phyloP scores from a whole-genome alignment of 2,888 invertebrate species.

The Cerastis leucographa region DNA sequence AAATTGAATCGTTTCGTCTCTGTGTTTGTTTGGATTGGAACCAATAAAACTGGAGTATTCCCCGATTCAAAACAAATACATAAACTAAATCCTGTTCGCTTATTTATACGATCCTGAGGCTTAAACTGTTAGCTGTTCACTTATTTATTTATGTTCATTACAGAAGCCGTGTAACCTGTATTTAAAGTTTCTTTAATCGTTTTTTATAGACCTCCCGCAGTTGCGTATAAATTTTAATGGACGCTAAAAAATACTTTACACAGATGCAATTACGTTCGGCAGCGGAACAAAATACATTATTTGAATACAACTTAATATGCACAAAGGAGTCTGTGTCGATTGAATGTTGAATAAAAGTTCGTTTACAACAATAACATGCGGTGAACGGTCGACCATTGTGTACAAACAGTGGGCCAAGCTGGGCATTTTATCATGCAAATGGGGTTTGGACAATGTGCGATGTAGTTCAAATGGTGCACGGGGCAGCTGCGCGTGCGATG shows the following conservation, averaged over 20 bases:
- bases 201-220: conserved; percentile 62
- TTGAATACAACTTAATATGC: conserved; percentile 59
- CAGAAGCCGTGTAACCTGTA: conserved; percentile 62
- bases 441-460: conserved; percentile 38
- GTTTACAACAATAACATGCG: conserved; percentile 57
- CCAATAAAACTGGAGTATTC: conserved; percentile 52
- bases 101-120: conserved; percentile 48
- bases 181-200: conserved; percentile 53
- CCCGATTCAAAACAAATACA: conserved; percentile 48
- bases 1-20: conserved; percentile 50
- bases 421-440: conserved; percentile 62
- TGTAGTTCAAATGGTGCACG: conserved; percentile 2
- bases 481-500: conserved; percentile 54
- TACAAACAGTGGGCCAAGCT: conserved; percentile 51
- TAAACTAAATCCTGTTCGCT: conserved; percentile 52
- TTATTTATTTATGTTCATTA: conserved; percentile 61
- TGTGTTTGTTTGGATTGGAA: conserved; percentile 33
- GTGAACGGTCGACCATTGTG: conserved; percentile 49
- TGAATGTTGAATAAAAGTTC: conserved; percentile 56
- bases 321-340: conserved; percentile 53
- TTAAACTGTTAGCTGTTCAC: conserved; percentile 45
- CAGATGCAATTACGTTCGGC: conserved; percentile 50
- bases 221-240: conserved; percentile 39
- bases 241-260: conserved; percentile 45
- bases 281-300: conserved; percentile 36